phyloP scores from a whole-genome alignment of 2,797 vertebrate genomes.

The Chiloscyllium punctatum region DNA sequence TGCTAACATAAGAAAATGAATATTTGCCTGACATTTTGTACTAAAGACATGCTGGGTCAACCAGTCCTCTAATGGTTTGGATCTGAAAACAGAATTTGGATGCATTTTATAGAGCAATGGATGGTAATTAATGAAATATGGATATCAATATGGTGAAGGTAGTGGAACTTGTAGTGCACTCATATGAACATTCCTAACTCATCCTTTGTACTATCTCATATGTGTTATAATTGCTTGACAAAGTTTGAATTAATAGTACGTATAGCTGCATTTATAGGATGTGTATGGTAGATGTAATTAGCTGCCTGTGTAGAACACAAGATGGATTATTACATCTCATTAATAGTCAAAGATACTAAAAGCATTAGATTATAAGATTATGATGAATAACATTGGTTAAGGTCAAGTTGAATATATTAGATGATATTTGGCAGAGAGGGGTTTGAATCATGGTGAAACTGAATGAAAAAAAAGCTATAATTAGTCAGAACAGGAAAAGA shows the following conservation, averaged over 20 bases:
- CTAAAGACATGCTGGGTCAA: neutral
- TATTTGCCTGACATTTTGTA: neutral
- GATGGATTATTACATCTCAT: slow-evolving; percentile 17
- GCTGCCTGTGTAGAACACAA: neutral
- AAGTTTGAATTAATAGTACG: neutral
- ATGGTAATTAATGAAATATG: neutral
- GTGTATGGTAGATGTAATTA: neutral
- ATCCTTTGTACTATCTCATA: neutral
- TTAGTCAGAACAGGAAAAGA: neutral
- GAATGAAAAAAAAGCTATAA: neutral
- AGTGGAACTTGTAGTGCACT: neutral
- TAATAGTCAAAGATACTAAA: slow-evolving; percentile 9
- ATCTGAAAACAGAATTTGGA: neutral
- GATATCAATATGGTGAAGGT: neutral
- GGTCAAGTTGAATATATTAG: slow-evolving; percentile 6
- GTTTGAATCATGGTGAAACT: neutral
- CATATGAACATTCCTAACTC: neutral
- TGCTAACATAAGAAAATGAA: neutral
- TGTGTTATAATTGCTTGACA: neutral
- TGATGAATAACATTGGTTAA: slow-evolving; percentile 13
- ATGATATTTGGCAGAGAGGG: neutral
- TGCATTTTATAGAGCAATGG: neutral
- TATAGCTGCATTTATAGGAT: neutral
- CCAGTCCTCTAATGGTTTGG: neutral
- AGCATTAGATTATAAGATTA: slow-evolving; percentile 8